Evolutionary conservation across 2,113 vertebrate species (phyloP).

Genomic region (Leptocoma aspasia): DNA sequence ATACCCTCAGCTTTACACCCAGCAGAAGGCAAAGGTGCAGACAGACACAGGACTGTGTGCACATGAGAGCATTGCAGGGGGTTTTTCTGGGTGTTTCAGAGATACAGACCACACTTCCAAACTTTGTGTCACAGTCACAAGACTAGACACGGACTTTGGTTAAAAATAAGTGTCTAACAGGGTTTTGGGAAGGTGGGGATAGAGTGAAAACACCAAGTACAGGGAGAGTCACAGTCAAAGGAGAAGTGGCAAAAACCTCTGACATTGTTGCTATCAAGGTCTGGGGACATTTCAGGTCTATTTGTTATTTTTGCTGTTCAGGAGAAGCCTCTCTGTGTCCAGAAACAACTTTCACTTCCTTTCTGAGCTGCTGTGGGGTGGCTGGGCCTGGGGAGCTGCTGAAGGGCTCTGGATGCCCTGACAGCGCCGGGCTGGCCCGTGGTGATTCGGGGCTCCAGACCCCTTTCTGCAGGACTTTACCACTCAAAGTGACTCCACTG

Average conservation of each 20-base stretch:
- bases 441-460: fast-evolving
- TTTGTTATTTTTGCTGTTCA: not conserved
- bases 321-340: not conserved
- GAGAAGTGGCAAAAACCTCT: not conserved
- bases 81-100: not conserved
- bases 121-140: not conserved
- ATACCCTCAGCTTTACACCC: not conserved
- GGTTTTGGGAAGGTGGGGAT: not conserved
- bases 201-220: not conserved
- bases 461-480: not conserved
- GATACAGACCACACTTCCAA: not conserved
- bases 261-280: not conserved
- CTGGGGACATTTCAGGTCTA: not conserved
- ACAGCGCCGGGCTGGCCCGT: not conserved
- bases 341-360: not conserved
- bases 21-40: not conserved
- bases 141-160: not conserved
- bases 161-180: not conserved
- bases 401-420: not conserved
- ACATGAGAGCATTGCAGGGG: fast-evolving
- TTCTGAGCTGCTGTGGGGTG: fast-evolving
- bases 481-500: fast-evolving
- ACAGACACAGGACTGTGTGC: fast-evolving
- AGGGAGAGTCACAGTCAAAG: fast-evolving
- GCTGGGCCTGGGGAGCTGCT: not conserved